Conservation (phyloP, 92 coral and sea anemone genomes). For the Paragorgia papillata region DNA sequence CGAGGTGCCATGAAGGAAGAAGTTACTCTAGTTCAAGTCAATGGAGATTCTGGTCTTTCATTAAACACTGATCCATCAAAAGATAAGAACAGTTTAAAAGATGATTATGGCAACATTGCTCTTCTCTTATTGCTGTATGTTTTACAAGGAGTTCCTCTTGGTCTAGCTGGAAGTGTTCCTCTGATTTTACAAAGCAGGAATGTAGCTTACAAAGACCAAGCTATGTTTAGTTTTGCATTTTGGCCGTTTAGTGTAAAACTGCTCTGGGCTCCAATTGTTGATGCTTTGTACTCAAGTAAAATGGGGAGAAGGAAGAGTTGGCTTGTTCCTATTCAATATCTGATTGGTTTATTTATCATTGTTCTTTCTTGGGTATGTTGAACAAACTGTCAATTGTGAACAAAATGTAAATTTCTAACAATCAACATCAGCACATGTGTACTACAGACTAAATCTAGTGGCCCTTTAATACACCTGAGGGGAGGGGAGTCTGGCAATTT, state of each 20-base stretch:
- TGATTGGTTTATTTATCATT: slow-evolving; percentile 81
- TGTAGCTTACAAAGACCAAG: slow-evolving; percentile 88
- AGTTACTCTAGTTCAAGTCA: no score
- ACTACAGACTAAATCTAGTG: no score
- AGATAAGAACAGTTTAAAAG: slow-evolving; percentile 18
- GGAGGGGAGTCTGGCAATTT: no score
- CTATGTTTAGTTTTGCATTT: slow-evolving; percentile 89
- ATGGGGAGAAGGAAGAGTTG: slow-evolving; percentile 91
- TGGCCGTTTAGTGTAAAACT: slow-evolving; percentile 98
- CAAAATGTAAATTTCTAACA: no score
- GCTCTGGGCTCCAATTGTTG: slow-evolving; percentile 97
- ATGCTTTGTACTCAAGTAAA: slow-evolving; percentile 77
- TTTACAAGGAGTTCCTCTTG: slow-evolving; percentile 91
- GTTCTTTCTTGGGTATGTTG: slow-evolving; percentile 75
- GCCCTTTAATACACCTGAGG: no score
- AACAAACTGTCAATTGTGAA: not conserved
- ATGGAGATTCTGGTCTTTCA: no score
- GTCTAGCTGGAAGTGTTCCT: slow-evolving; percentile 92
- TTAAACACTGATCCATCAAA: not conserved
- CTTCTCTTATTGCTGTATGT: slow-evolving; percentile 76
- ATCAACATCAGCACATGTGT: no score
- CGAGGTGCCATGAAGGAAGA: no score
- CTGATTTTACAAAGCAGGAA: slow-evolving; percentile 75
- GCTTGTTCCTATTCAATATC: slow-evolving; percentile 93
- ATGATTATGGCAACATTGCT: slow-evolving; percentile 74